Conservation (phyloP, 2,888 invertebrate species). For the Nymphalis polychloros region DNA sequence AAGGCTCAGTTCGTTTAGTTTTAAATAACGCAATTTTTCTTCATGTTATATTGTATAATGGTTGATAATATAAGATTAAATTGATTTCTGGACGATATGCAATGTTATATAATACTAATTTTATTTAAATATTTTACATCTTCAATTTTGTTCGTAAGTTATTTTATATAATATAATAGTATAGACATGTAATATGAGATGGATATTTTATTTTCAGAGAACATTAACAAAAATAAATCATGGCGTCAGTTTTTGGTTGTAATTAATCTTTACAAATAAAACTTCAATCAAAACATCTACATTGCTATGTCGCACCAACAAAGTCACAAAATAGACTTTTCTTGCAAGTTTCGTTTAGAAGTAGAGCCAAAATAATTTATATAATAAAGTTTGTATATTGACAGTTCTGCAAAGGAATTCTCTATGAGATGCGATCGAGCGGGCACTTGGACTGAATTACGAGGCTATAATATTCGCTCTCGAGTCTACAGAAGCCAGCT, state of each 20-base stretch:
- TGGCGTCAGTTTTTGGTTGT: too few relatives aligned
- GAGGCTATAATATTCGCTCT: constrained; percentile 8
- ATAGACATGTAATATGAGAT: too few relatives aligned
- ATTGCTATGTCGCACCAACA: too few relatives aligned
- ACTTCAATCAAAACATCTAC: too few relatives aligned
- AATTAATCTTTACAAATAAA: too few relatives aligned
- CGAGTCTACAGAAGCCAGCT: constrained; percentile 10
- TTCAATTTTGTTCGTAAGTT: neutral
- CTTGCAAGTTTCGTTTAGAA: constrained; percentile 2
- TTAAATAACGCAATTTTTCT: constrained; percentile 23
- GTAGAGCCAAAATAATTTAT: constrained; percentile 52
- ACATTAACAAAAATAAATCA: too few relatives aligned
- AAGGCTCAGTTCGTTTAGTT: constrained; percentile 54
- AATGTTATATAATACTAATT: neutral
- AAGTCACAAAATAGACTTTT: neutral
- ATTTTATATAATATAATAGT: too few relatives aligned
- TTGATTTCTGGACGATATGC: neutral
- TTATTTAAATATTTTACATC: neutral
- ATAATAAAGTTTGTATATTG: constrained; percentile 41
- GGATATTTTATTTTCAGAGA: too few relatives aligned
- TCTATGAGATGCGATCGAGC: constrained; percentile 61
- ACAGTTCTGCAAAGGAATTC: constrained; percentile 61
- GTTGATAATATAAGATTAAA: constrained; percentile 2
- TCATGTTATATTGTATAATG: constrained; percentile 2
- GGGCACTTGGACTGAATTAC: neutral